phyloP scores from a whole-genome alignment of 1,140 invertebrate genomes.

The Papilio helenus region DNA sequence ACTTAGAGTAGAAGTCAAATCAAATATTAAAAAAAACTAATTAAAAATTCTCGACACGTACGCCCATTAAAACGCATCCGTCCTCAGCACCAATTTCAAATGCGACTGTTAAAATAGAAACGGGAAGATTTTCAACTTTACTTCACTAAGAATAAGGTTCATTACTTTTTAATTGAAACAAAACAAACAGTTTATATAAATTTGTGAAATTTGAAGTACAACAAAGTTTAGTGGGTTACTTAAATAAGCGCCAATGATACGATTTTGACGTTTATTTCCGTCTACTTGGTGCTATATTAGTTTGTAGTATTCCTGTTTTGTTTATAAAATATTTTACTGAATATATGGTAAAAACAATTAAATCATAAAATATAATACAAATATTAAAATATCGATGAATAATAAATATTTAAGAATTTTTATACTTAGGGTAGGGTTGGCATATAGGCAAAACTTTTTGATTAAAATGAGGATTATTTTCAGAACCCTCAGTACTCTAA shows the following conservation, averaged over 20 bases:
- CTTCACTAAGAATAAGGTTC: background rate
- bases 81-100: background rate
- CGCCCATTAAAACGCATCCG: slow-evolving; percentile 31
- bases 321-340: background rate
- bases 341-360: background rate
- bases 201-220: slow-evolving; percentile 17
- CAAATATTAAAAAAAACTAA: slow-evolving; percentile 10
- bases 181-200: background rate
- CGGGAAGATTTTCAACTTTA: background rate
- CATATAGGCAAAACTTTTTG: background rate
- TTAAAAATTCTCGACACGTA: slow-evolving; percentile 32
- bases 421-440: background rate
- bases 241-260: slow-evolving; percentile 23
- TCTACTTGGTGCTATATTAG: slow-evolving; percentile 2
- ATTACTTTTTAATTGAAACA: background rate
- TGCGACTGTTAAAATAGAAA: background rate
- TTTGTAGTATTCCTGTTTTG: background rate
- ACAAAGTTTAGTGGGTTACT: slow-evolving; percentile 31
- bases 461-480: no score
- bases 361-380: background rate
- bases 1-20: slow-evolving; percentile 8
- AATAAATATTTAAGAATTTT: background rate
- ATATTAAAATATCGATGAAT: background rate
- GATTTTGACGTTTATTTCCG: slow-evolving; percentile 34
- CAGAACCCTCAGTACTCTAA: background rate